phyloP scores from a whole-genome alignment of 2,888 invertebrate genomes.

The Apotomis betuletana region DNA sequence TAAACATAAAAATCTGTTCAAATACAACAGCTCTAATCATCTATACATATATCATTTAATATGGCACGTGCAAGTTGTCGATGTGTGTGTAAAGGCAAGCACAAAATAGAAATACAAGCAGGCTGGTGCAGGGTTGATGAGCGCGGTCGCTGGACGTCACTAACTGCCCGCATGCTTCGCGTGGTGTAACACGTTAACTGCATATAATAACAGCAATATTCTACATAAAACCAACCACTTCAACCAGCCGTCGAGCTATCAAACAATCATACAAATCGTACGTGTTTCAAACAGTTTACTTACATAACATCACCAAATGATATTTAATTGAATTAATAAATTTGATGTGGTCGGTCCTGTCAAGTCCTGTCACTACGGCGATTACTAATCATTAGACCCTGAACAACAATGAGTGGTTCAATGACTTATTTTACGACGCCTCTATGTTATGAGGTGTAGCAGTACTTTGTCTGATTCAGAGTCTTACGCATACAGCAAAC shows the following conservation, averaged over 20 bases:
- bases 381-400: conserved; percentile 34
- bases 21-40: conserved; percentile 2
- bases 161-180: conserved; percentile 62
- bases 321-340: background rate
- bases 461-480: conserved; percentile 52
- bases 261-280: background rate
- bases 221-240: conserved; percentile 40
- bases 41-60: conserved; percentile 8
- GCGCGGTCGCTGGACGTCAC: conserved; percentile 58
- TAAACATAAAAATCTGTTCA: background rate
- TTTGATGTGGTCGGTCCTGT: background rate
- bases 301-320: background rate
- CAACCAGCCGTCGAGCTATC: background rate
- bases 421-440: conserved; percentile 34
- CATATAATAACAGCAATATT: conserved; percentile 54
- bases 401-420: conserved; percentile 41
- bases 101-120: conserved; percentile 25
- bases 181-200: conserved; percentile 53
- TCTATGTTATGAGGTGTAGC: background rate
- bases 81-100: conserved; percentile 18
- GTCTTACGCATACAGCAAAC: conserved; percentile 56
- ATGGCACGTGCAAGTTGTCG: conserved; percentile 22
- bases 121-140: conserved; percentile 42
- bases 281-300: background rate
- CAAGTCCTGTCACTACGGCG: background rate